These are phyloP conservation scores for Harpagifer antarcticus DNA, from an alignment of 2,797 vertebrate genomes.

Conservation along the genomic window DNA sequence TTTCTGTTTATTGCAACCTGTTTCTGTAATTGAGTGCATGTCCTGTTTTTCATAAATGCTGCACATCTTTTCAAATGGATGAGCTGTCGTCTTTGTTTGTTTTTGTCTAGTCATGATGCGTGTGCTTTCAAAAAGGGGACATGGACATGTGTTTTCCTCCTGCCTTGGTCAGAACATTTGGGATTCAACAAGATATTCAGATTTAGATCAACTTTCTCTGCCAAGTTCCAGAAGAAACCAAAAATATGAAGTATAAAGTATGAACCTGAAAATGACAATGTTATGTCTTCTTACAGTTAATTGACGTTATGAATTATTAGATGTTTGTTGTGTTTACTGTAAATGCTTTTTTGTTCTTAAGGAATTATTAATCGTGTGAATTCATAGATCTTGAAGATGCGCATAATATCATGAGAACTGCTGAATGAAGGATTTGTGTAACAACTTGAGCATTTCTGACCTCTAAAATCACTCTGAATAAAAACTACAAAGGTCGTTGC, in stretches of 20 bases:
- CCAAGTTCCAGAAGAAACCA: no score
- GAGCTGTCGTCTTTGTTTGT: not conserved
- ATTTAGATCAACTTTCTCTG: no score
- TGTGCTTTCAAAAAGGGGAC: not conserved
- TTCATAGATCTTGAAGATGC: not conserved
- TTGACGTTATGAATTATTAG: not conserved
- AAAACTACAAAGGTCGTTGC: not conserved
- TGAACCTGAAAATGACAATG: no score
- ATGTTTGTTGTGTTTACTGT: not conserved
- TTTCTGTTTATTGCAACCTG: not conserved
- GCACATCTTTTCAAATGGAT: not conserved
- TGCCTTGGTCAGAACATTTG: no score
- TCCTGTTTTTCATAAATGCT: not conserved
- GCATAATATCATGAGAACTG: not conserved
- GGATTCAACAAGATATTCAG: no score
- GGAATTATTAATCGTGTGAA: no score
- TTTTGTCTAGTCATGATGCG: not conserved
- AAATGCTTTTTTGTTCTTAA: not conserved
- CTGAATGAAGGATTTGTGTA: not conserved
- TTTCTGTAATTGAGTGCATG: not conserved
- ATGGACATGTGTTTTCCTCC: no score
- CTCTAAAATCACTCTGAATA: not conserved
- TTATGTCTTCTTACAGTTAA: not conserved
- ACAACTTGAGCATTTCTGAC: not conserved
- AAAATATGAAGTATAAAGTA: no score